Percentiles rank a stretch among this genome's conserved stretches.
These are phyloP conservation scores for Ctenicera cuprea DNA, from an alignment of 2,888 invertebrate species.

Conservation along the genomic window DNA sequence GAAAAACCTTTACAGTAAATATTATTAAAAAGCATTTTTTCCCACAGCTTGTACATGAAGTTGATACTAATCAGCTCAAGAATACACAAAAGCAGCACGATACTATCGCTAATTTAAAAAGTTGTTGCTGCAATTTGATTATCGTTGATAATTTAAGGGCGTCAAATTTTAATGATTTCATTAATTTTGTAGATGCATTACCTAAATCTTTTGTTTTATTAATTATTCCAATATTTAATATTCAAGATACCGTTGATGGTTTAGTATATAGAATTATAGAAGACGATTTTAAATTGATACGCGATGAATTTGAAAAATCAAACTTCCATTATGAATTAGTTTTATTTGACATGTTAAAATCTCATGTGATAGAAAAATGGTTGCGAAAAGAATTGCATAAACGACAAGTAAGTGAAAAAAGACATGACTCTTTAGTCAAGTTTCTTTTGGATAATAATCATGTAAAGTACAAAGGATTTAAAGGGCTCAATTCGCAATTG, in stretches of 20 bases:
- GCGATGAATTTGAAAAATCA: conserved; percentile 56
- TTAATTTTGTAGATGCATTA: conserved; percentile 59
- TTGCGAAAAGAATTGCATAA: conserved; percentile 54
- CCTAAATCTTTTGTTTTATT: conserved; percentile 56
- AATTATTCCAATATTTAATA: conserved; percentile 63
- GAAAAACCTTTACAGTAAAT: conserved; percentile 65
- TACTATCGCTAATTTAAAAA: conserved; percentile 35
- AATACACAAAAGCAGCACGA: conserved; percentile 40
- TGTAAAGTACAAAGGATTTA: conserved; percentile 59
- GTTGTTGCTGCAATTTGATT: conserved; percentile 61
- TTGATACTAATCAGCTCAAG: conserved; percentile 50
- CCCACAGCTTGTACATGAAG: conserved; percentile 52
- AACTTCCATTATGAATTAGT: conserved; percentile 57
- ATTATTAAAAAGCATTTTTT: conserved; percentile 62
- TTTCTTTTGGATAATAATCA: conserved; percentile 58
- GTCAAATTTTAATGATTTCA: conserved; percentile 56
- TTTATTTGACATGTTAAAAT: conserved; percentile 61
- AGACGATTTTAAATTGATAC: conserved; percentile 57
- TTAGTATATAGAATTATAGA: conserved; percentile 56
- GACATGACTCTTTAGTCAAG: conserved; percentile 52
- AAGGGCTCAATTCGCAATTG: conserved; percentile 61
- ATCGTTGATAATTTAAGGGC: conserved; percentile 63
- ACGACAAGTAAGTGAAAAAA: conserved; percentile 49
- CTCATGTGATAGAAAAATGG: conserved; percentile 59
- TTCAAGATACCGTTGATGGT: conserved; percentile 59